Evolutionary conservation across 2,888 invertebrate species (phyloP), one percentile per base, ranked within the genome.

Genomic region (Melanchra persicariae): DNA sequence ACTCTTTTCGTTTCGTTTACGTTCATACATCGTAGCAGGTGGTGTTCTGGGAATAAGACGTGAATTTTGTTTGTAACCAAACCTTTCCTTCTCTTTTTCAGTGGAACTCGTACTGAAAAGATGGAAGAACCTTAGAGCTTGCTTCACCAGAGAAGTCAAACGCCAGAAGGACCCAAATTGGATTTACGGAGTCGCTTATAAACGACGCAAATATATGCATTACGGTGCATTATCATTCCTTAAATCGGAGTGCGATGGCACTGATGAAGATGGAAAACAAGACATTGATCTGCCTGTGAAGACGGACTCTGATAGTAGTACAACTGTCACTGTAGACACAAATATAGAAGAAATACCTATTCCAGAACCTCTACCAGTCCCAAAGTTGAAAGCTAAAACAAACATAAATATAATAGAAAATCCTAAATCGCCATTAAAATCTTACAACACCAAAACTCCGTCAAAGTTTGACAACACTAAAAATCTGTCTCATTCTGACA

Each of bases 151-250:
- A 47, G 78, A 78, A 51, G 0, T 55, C 1, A 78, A 59, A n/a
- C 64, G 65, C 4, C 78, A 70, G n/a, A 76, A 65, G 19, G 77
- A 78, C 10, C 76, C 81, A 6, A 75, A 75, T 24, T 78, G 61
- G 57, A 15, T 65, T 1, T 62, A 59, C 45, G 78, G 81, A n/a
- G n/a, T 65, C 0, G 47, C 77, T 2, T 75, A 65, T 9, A 81
- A 70, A 54, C 49, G 81, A 5, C 78, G 81, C 1, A 65, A 59
- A 24, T 78, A 78, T 10, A 5, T 81, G 0, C 66, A 75, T 7
- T 78, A 40, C 19, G 30, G 70, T 12, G 62, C 59, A 24, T 10
- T 78, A 1, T 34, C 17, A 17, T 78, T 78, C 10, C 61, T 78
- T 1, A 59, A 40, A 4, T 1, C 24, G 1, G 76, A 66, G 40